Evolutionary conservation across 2,888 invertebrate genomes (phyloP).

Genomic region (Galerucella calmariensis): DNA sequence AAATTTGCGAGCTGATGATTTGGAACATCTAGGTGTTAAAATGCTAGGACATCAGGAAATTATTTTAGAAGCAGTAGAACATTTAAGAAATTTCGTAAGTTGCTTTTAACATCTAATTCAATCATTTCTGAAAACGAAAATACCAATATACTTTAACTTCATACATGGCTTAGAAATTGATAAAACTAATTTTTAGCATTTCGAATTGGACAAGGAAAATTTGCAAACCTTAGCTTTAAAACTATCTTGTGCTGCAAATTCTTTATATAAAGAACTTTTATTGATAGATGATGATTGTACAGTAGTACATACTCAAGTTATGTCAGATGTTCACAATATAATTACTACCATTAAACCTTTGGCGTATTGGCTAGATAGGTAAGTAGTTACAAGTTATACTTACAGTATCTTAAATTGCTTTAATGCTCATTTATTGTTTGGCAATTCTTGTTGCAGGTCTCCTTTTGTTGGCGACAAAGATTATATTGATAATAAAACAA

Average conservation of each 20-base stretch:
- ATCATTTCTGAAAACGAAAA: neutral
- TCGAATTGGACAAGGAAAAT: constrained; percentile 91
- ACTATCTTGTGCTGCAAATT: constrained; percentile 84
- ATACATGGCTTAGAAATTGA: too few relatives aligned
- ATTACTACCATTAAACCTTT: constrained; percentile 87
- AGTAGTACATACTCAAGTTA: constrained; percentile 80
- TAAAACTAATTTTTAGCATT: constrained; percentile 73
- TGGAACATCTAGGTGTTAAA: constrained; percentile 85
- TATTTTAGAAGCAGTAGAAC: constrained; percentile 91
- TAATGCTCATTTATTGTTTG: too few relatives aligned
- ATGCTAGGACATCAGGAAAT: constrained; percentile 95
- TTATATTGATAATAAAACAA: constrained; percentile 77
- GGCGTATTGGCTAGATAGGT: constrained; percentile 92
- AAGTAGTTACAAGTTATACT: constrained; percentile 42
- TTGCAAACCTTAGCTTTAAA: constrained; percentile 88
- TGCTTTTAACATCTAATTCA: neutral
- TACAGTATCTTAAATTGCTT: neutral
- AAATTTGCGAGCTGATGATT: constrained; percentile 86
- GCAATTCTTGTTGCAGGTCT: constrained; percentile 60
- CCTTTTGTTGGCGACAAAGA: constrained; percentile 74
- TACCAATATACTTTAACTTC: too few relatives aligned
- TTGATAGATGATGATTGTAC: constrained; percentile 66
- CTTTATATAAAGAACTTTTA: constrained; percentile 77
- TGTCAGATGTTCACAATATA: constrained; percentile 88
- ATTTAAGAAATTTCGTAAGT: constrained; percentile 88